Conservation (phyloP, 2,113 vertebrate genomes). For the Poecilia latipinna region DNA sequence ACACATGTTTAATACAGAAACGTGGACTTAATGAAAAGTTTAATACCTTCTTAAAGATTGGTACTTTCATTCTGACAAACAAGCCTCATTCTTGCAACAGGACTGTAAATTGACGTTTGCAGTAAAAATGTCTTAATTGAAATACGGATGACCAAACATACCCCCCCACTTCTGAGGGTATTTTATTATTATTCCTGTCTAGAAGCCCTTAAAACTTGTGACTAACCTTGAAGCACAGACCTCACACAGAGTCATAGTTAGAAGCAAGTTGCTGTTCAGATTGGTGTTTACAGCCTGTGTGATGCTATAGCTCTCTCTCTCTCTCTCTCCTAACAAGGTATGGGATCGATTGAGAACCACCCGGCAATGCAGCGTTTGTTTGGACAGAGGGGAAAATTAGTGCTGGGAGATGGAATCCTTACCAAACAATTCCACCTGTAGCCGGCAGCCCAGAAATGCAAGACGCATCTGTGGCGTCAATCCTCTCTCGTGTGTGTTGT, state of each 20-base stretch:
- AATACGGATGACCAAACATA: not conserved
- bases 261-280: slow-evolving; percentile 60
- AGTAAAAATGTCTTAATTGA: no score
- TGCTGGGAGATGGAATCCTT: slow-evolving; percentile 59
- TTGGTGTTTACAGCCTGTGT: slow-evolving; percentile 69
- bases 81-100: not conserved
- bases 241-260: slow-evolving; percentile 46
- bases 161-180: slow-evolving; percentile 13
- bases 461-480: slow-evolving; percentile 18
- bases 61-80: not conserved
- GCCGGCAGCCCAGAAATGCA: slow-evolving; percentile 31
- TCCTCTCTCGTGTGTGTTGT: slow-evolving; percentile 12
- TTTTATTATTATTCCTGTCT: slow-evolving; percentile 27
- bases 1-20: not conserved
- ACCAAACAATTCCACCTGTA: slow-evolving; percentile 70
- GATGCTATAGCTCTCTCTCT: slow-evolving; percentile 39
- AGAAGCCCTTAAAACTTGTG: slow-evolving; percentile 19
- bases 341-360: slow-evolving; percentile 38
- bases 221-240: slow-evolving; percentile 41
- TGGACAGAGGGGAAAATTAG: slow-evolving; percentile 46
- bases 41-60: not conserved
- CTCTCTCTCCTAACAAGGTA: slow-evolving; percentile 66
- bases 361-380: slow-evolving; percentile 54
- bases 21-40: not conserved
- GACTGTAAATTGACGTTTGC: no score